Conservation (phyloP, 2,888 invertebrate species). For the Drosophila putrida region DNA sequence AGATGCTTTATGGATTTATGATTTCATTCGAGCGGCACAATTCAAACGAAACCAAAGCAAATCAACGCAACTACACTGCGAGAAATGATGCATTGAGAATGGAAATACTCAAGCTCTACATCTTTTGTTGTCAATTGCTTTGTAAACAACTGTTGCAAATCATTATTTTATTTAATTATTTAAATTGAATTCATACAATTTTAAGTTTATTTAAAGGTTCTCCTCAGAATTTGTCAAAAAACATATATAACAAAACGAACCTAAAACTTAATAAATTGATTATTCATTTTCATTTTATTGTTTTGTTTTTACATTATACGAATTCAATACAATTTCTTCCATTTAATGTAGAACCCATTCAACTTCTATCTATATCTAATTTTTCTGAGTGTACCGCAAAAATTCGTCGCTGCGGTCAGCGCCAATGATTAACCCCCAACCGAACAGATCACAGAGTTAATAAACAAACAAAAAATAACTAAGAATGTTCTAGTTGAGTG, state of each 20-base stretch:
- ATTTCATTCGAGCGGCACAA: slow-evolving; percentile 71
- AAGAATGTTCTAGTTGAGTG: background rate
- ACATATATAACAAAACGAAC: too few species aligned
- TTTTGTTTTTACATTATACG: too few species aligned
- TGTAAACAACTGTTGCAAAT: too few species aligned
- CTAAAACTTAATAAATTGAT: too few species aligned
- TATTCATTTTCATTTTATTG: too few species aligned
- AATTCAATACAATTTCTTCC: background rate
- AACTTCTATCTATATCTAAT: background rate
- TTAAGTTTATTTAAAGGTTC: too few species aligned
- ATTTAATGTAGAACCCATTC: background rate
- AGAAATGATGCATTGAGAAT: slow-evolving; percentile 15
- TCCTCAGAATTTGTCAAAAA: too few species aligned
- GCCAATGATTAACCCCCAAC: slow-evolving; percentile 65
- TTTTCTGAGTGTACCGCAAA: slow-evolving; percentile 33
- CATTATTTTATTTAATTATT: too few species aligned
- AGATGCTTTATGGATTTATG: slow-evolving; percentile 72
- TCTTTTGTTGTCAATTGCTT: too few species aligned
- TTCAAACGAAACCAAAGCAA: slow-evolving; percentile 68
- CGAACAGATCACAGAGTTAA: slow-evolving; percentile 32
- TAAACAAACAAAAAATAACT: slow-evolving; percentile 15
- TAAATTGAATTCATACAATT: too few species aligned
- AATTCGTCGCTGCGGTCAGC: slow-evolving; percentile 57
- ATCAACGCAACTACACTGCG: slow-evolving; percentile 41
- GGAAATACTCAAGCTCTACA: too few species aligned